These are phyloP conservation scores for Hippoglossus hippoglossus DNA, from an alignment of 2,797 vertebrate species.

Conservation along the genomic window DNA sequence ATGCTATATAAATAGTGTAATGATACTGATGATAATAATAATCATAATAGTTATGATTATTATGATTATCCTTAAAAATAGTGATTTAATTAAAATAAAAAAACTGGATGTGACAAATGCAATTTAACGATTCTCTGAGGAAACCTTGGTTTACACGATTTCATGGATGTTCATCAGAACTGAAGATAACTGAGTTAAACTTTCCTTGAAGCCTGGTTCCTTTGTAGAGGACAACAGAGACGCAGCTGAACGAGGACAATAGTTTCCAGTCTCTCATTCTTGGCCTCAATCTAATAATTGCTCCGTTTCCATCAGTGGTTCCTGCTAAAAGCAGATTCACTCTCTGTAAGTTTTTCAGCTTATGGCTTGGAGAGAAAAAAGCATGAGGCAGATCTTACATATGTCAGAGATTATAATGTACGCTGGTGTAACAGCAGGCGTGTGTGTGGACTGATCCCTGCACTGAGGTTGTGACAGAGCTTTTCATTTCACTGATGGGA, in stretches of 20 bases:
- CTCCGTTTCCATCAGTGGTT: conserved; percentile 45
- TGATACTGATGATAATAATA: too few species aligned
- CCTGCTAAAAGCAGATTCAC: conserved; percentile 53
- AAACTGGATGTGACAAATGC: too few species aligned
- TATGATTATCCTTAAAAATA: too few species aligned
- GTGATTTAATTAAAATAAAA: too few species aligned
- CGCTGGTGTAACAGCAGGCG: conserved; percentile 31
- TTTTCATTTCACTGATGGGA: conserved; percentile 19
- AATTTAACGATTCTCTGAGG: too few species aligned
- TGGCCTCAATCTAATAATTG: conserved; percentile 56
- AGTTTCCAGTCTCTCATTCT: conserved; percentile 16
- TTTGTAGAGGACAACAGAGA: not conserved
- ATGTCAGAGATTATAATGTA: conserved; percentile 52
- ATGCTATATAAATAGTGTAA: too few species aligned
- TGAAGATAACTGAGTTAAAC: too few species aligned
- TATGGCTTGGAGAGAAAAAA: conserved; percentile 10
- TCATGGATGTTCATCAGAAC: too few species aligned
- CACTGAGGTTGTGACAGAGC: conserved; percentile 12
- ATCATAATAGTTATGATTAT: too few species aligned
- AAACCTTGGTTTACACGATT: too few species aligned
- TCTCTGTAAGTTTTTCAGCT: conserved; percentile 48
- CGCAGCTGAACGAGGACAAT: not conserved
- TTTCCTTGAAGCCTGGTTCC: conserved; percentile 2
- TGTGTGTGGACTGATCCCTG: conserved; percentile 4
- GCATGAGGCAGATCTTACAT: conserved; percentile 43